Conservation (phyloP, 1,140 invertebrate species). For the Aplysia californica region DNA sequence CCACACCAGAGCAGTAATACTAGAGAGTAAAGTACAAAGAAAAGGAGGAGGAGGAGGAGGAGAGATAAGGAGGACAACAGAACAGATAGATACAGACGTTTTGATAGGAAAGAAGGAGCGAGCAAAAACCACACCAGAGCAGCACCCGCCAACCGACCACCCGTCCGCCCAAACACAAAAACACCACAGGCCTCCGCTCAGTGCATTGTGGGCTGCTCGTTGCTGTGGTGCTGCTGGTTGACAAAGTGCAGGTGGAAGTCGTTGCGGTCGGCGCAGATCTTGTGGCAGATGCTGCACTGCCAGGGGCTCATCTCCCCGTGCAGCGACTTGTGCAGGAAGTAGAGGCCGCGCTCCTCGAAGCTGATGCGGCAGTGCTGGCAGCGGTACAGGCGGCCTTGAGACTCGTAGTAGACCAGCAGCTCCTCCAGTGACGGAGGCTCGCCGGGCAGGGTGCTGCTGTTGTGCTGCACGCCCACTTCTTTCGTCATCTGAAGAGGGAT, state of each 20-base stretch:
- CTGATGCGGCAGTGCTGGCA: constrained; percentile 56
- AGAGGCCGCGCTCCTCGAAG: constrained; percentile 59
- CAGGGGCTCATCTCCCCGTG: constrained; percentile 53
- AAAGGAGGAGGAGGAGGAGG: too few relatives aligned
- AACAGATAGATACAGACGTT: too few relatives aligned
- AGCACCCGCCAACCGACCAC: too few relatives aligned
- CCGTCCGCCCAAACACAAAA: too few relatives aligned
- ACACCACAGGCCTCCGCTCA: too few relatives aligned
- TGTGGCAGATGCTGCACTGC: constrained; percentile 60
- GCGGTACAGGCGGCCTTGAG: constrained; percentile 51
- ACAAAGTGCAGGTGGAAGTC: constrained; percentile 61
- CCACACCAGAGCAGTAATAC: too few relatives aligned
- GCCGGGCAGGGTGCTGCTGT: constrained; percentile 27
- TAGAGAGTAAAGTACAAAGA: too few relatives aligned
- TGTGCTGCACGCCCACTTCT: constrained; percentile 40
- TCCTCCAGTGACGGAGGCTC: constrained; percentile 49
- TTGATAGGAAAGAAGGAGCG: too few relatives aligned
- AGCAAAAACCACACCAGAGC: too few relatives aligned
- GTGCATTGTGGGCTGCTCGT: constrained; percentile 16
- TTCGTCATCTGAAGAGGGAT: constrained; percentile 2
- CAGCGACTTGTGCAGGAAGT: constrained; percentile 57
- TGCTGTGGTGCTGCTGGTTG: constrained; percentile 56
- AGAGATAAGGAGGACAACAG: too few relatives aligned
- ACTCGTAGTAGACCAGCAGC: constrained; percentile 52
- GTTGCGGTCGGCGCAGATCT: constrained; percentile 54